A percentile compares a stretch with the other conserved stretches of the same genome.
Evolutionary conservation across 2,888 invertebrate species (phyloP).

Genomic region (Dichetophora obliterata): DNA sequence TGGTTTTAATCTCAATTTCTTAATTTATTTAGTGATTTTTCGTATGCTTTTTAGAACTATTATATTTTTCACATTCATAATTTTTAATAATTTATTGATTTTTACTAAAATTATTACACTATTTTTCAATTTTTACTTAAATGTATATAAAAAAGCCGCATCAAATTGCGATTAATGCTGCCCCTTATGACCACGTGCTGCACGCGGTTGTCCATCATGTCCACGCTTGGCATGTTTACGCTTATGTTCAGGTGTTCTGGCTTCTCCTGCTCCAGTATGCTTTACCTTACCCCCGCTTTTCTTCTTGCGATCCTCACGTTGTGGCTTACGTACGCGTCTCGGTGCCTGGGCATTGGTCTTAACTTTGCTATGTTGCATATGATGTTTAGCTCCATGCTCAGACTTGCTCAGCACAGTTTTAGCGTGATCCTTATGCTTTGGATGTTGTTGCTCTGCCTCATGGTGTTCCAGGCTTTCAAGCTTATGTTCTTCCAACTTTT

Average conservation of each 20-base stretch:
- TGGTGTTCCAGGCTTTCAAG: background rate
- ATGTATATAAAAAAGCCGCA: too few relatives aligned
- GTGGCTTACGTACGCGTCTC: background rate
- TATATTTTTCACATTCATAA: too few relatives aligned
- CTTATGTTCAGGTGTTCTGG: background rate
- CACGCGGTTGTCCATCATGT: background rate
- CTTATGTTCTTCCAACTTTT: constrained; percentile 16
- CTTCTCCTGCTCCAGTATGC: background rate
- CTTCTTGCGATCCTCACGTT: background rate
- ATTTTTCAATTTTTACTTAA: too few relatives aligned
- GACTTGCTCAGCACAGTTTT: background rate
- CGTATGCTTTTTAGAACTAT: too few relatives aligned
- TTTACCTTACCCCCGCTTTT: background rate
- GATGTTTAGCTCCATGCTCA: background rate
- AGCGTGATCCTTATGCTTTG: background rate
- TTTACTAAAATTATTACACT: too few relatives aligned
- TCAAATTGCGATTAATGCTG: background rate
- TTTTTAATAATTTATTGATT: too few relatives aligned
- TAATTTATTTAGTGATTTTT: too few relatives aligned
- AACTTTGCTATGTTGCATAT: background rate
- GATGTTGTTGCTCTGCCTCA: background rate
- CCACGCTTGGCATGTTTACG: background rate
- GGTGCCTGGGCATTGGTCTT: background rate
- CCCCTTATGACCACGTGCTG: background rate
- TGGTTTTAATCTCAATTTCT: too few relatives aligned